phyloP scores from a whole-genome alignment of 2,797 vertebrate genomes.

The Notolabrus celidotus region DNA sequence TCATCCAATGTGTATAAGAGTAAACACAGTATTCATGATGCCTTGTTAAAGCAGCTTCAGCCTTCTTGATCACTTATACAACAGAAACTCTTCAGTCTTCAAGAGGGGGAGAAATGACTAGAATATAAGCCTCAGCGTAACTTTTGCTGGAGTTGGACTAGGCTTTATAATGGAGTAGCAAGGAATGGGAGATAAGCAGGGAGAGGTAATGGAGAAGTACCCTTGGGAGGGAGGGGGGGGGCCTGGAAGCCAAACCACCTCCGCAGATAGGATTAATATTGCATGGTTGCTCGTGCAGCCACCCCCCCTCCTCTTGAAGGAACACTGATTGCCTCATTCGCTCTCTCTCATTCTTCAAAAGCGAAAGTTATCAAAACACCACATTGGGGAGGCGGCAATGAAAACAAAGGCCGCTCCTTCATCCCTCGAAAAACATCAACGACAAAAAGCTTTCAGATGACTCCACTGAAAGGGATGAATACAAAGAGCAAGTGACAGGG shows the following conservation, averaged over 20 bases:
- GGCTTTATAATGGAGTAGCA: slow-evolving; percentile 42
- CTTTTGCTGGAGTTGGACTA: slow-evolving; percentile 52
- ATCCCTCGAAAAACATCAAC: slow-evolving; percentile 29
- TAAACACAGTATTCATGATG: slow-evolving; percentile 55
- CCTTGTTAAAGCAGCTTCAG: slow-evolving; percentile 41
- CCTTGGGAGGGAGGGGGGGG: slow-evolving; percentile 47
- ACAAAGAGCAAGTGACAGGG: slow-evolving; percentile 47
- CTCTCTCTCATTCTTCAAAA: slow-evolving; percentile 62
- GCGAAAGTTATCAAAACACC: slow-evolving; percentile 44
- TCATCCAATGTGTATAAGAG: slow-evolving; percentile 18
- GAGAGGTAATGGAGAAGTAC: slow-evolving; percentile 75
- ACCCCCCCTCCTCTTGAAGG: slow-evolving; percentile 32
- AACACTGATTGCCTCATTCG: slow-evolving; percentile 69
- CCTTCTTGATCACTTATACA: slow-evolving; percentile 71
- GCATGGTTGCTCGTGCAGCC: slow-evolving; percentile 62
- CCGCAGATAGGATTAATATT: slow-evolving; percentile 82
- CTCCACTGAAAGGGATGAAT: slow-evolving; percentile 41
- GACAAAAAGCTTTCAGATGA: slow-evolving; percentile 50
- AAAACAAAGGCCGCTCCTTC: slow-evolving; percentile 46
- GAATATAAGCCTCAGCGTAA: slow-evolving; percentile 35
- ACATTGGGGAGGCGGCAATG: slow-evolving; percentile 19
- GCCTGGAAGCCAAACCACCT: slow-evolving; percentile 74
- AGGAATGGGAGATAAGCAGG: slow-evolving; percentile 72
- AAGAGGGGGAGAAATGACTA: slow-evolving; percentile 31
- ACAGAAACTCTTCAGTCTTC: slow-evolving; percentile 37